These are phyloP conservation scores for Catostomus latipinnis DNA, from an alignment of 2,797 vertebrate species.

Conservation along the genomic window DNA sequence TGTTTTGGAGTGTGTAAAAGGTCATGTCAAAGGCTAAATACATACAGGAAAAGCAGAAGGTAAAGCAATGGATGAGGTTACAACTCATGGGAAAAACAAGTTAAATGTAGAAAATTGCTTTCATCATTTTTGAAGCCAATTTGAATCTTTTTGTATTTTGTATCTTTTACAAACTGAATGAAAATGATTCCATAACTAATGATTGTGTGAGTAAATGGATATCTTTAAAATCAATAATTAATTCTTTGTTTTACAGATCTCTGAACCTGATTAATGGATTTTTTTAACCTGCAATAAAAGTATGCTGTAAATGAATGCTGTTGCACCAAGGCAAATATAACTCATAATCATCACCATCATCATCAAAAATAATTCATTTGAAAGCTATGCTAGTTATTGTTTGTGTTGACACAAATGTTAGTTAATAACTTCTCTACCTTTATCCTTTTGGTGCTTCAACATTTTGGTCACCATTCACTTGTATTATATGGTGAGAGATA, in stretches of 20 bases:
- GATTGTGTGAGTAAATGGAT: not conserved
- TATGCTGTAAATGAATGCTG: not conserved
- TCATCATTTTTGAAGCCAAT: not conserved
- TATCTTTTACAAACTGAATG: not conserved
- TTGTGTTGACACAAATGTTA: not conserved
- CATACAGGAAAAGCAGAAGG: not conserved
- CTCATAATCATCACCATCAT: not conserved
- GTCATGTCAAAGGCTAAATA: slow-evolving; percentile 66
- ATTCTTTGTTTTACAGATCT: slow-evolving; percentile 35
- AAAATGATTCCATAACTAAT: not conserved
- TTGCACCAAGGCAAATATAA: not conserved
- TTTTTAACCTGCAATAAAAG: not conserved
- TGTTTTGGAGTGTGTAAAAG: slow-evolving; percentile 63
- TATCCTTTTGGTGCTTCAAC: not conserved
- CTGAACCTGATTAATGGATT: slow-evolving; percentile 11
- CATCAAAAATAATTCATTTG: not conserved
- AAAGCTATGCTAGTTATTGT: not conserved
- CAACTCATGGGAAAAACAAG: not conserved
- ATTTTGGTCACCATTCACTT: too few relatives aligned
- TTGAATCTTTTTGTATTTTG: not conserved
- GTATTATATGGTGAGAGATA: too few relatives aligned
- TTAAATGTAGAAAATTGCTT: not conserved
- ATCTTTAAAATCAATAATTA: not conserved
- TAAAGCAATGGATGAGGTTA: not conserved
- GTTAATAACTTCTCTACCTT: not conserved